Base-by-base conservation (phyloP, 2,113 vertebrate genomes). In the Cyphomyrus discorhynchus region DNA sequence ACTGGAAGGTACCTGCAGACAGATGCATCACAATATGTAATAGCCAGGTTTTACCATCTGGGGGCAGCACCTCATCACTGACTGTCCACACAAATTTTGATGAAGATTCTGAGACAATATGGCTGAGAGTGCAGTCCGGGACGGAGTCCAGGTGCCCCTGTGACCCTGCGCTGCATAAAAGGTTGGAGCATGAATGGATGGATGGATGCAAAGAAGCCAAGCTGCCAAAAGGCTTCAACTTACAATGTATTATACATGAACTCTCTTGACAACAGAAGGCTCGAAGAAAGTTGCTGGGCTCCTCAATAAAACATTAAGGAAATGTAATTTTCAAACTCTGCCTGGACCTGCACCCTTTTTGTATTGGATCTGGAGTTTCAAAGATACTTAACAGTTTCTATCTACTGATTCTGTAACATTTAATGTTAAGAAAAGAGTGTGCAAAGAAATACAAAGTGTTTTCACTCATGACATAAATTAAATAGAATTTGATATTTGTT, bases 201-300 rank as follows among this genome's bases (percentile, higher is more conserved):
- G 74, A 80, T 80, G 74, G 15, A 80, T 42, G 35, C 8, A 80
- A 80, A 42, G 50, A 77, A 24, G 21, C 17, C 5, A 70, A 62
- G 93, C 87, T 95, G 56, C 95, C 95, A 0, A 97, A 98, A 89
- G 97, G 98, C 0, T 97, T 97, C 97, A 80, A 19, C 35, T 80
- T 42, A 35, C 39, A 39, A 80, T 80, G 74, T 80, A 39, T 80
- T 31, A 80, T 42, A 42, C 74, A 80, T 39, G 35, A 80, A 15
- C 35, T 42, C 74, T 42, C 31, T 86, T 86, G 9, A 47, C 83
- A 21, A 15, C 21, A 27, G 19, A 49, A 27, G 45, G 24, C 45
- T 42, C 0, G 50, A 27, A 27, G 82, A 50, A 6, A 85, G 82
- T 85, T 85, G 82, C 19, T 10, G 3, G 24, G 45, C 82, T 21